Base-by-base conservation (phyloP, 2,797 vertebrate genomes). In the Scolopax rusticola region DNA sequence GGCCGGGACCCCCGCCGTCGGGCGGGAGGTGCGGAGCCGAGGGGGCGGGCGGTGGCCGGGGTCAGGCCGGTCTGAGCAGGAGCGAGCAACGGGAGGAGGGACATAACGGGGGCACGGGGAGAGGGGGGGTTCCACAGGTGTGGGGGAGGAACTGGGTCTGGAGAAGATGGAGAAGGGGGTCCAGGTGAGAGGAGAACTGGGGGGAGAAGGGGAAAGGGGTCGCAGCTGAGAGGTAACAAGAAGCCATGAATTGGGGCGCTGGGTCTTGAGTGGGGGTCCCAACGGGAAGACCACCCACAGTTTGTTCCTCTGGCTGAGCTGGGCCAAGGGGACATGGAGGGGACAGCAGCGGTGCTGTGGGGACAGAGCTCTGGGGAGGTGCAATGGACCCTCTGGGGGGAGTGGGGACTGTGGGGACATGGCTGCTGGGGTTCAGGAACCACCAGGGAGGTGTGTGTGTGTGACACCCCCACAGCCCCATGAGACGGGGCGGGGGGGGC, bases 201-300 rank as follows among this genome's bases (percentile, higher is more conserved):
- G 11, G 32, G 41, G 33, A n/a, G 20, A 28, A 15, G 1, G 6
- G 27, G 18, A 36, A n/a, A 2, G 17, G 11, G 32, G 4, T 30
- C 23, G 10, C 3, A 53, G 17, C 40, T 45, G 41, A 24, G 41
- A 30, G 14, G 7, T 4, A 5, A 48, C 4, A 4, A 6, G 53
- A 38, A 45, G 33, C 18, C 2, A 0, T 11, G 9, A 4, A 1
- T 0, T 36, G 41, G 38, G 51, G 20, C 3, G 21, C 45, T 40
- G 12, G 64, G 18, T 27, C 15, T 16, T 12, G 74, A 12, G 36
- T 7, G 27, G 40, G 38, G 15, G 9, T 63, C 41, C 40, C n/a
- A 3, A 38, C 17, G 81, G n/a, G 45, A 38, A 9, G 23, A 64
- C 28, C 30, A 33, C 64, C n/a, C 12, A 0, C 2, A 2, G 21